phyloP scores from a whole-genome alignment of 2,797 vertebrate species.

The Neopelma chrysocephalum region DNA sequence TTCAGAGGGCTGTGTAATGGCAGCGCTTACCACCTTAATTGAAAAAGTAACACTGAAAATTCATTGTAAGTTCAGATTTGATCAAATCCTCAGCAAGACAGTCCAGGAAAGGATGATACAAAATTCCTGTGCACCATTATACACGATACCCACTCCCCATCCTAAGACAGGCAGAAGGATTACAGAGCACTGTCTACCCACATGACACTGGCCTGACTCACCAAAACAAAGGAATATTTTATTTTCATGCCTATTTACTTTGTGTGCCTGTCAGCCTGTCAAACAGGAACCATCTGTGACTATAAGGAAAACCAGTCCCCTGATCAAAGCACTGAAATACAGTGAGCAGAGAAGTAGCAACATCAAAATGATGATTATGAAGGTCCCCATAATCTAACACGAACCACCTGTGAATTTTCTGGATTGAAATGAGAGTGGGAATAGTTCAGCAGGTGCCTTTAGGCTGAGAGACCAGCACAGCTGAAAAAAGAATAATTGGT shows the following conservation, averaged over 20 bases:
- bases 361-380: background rate
- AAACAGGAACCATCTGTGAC: slow-evolving; percentile 38
- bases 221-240: slow-evolving; percentile 50
- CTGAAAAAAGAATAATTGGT: slow-evolving; percentile 2
- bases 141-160: background rate
- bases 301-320: background rate
- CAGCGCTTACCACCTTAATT: background rate
- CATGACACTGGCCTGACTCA: background rate
- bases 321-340: slow-evolving; percentile 22
- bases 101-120: background rate
- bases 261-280: slow-evolving; percentile 26
- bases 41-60: background rate
- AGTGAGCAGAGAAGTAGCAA: background rate
- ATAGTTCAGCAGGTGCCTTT: background rate
- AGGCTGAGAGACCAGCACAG: background rate
- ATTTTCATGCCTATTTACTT: slow-evolving; percentile 21
- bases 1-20: background rate
- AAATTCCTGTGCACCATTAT: background rate
- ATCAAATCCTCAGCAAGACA: background rate
- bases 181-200: background rate
- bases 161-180: background rate
- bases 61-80: background rate
- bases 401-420: slow-evolving; percentile 20
- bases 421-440: background rate
- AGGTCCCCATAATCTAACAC: background rate